A percentile compares a stretch with the other conserved stretches of the same genome.
phyloP scores from a whole-genome alignment of 2,888 invertebrate genomes.

The Allygus modestus region DNA sequence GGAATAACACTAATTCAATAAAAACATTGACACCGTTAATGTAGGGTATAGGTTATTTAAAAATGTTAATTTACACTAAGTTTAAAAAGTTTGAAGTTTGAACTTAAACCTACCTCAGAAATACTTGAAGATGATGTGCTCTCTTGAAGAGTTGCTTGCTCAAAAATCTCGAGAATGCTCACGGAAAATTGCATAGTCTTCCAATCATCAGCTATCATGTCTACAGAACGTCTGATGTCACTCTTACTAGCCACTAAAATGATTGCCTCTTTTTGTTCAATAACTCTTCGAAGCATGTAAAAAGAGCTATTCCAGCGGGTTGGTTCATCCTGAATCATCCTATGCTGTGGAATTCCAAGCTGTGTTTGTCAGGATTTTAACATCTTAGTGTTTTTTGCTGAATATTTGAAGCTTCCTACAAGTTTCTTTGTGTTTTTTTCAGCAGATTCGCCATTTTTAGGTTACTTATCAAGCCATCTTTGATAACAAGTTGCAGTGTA shows the following conservation, averaged over 20 bases:
- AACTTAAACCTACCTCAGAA: constrained; percentile 14
- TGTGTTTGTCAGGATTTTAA: background rate
- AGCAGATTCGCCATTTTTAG: constrained; percentile 17
- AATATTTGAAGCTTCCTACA: constrained; percentile 42
- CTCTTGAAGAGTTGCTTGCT: constrained; percentile 40
- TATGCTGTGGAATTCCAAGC: constrained; percentile 1
- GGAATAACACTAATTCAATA: too few species aligned
- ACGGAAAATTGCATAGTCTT: constrained; percentile 12
- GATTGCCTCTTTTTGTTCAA: constrained; percentile 35
- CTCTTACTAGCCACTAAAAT: background rate
- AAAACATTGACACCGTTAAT: too few species aligned
- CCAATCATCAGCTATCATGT: constrained; percentile 33
- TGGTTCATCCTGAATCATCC: constrained; percentile 33
- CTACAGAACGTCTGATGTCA: constrained; percentile 1
- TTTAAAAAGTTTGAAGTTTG: too few species aligned
- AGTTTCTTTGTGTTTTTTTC: constrained; percentile 23
- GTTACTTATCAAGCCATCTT: constrained; percentile 13
- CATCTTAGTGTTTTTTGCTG: constrained; percentile 29
- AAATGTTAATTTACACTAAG: too few species aligned
- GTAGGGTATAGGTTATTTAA: too few species aligned
- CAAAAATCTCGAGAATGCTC: constrained; percentile 15
- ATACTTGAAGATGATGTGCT: constrained; percentile 31
- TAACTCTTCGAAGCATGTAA: constrained; percentile 28
- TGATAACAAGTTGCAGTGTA: constrained; percentile 13
- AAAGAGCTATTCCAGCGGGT: constrained; percentile 21